Percentiles rank a stretch among this genome's conserved stretches.
Conservation (phyloP, 1,140 invertebrate genomes). For the Orussus abietinus region DNA sequence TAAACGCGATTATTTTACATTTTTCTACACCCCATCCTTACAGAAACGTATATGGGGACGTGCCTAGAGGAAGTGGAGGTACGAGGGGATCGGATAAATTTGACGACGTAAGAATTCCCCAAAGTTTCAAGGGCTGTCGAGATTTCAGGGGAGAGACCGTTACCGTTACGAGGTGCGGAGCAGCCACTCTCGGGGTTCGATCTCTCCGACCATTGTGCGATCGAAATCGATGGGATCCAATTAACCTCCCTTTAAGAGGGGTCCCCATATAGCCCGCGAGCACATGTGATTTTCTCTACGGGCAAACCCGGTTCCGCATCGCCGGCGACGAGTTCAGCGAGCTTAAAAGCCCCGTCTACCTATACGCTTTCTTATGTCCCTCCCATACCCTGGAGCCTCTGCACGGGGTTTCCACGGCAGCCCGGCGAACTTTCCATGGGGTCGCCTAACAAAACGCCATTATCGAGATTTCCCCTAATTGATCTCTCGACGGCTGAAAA, state of each 20-base stretch:
- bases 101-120: no score
- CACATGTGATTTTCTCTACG: conserved; percentile 29
- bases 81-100: no score
- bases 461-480: conserved; percentile 39
- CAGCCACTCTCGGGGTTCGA: no score
- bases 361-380: conserved; percentile 33
- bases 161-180: no score
- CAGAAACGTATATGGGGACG: no score
- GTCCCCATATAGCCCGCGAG: conserved; percentile 32
- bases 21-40: no score
- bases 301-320: conserved; percentile 14
- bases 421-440: conserved; percentile 16
- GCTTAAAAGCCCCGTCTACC: conserved; percentile 16
- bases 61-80: no score
- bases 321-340: conserved; percentile 15
- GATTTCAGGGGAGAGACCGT: no score
- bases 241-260: conserved; percentile 39
- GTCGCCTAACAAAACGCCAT: conserved; percentile 23
- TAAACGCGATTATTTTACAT: no score
- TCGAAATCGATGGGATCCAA: conserved; percentile 41
- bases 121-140: no score
- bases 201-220: conserved; percentile 30
- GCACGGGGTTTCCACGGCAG: conserved; percentile 16
- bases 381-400: conserved; percentile 2
- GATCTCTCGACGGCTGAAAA: conserved; percentile 23